phyloP scores from a whole-genome alignment of 2,888 invertebrate species.

The Orthonychiurus folsomi region DNA sequence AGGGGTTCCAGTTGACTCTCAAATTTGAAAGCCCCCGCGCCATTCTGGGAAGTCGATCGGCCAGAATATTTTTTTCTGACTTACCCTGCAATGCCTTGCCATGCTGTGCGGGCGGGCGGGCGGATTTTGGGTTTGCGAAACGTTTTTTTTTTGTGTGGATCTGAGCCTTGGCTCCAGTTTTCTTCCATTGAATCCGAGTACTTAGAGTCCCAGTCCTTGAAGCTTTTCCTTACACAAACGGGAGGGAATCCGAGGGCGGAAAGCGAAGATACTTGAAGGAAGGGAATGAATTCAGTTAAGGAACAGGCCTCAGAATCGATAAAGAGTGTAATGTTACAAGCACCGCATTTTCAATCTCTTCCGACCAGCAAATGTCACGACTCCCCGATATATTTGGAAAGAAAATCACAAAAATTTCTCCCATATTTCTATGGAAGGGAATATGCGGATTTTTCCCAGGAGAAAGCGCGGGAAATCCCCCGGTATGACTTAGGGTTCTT shows the following conservation, averaged over 20 bases:
- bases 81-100: too few species aligned
- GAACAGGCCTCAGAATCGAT: slow-evolving; percentile 18
- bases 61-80: too few species aligned
- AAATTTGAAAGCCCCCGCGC: slow-evolving; percentile 1
- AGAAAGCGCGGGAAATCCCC: too few species aligned
- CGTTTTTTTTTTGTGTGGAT: too few species aligned
- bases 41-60: too few species aligned
- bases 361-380: slow-evolving; percentile 29
- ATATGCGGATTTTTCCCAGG: slow-evolving; percentile 12
- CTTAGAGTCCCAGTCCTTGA: not conserved
- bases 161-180: not conserved
- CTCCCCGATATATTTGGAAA: slow-evolving; percentile 28
- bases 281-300: not conserved
- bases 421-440: slow-evolving; percentile 21
- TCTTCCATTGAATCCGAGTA: not conserved
- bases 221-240: not conserved
- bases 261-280: too few species aligned
- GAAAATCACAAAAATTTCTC: slow-evolving; percentile 34
- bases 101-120: too few species aligned
- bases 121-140: too few species aligned
- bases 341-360: slow-evolving; percentile 34
- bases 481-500: slow-evolving; percentile 10
- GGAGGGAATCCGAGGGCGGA: too few species aligned
- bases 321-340: slow-evolving; percentile 26
- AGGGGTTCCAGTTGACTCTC: not conserved